Conservation (phyloP, 2,888 invertebrate genomes). For the Morpho deidamia region DNA sequence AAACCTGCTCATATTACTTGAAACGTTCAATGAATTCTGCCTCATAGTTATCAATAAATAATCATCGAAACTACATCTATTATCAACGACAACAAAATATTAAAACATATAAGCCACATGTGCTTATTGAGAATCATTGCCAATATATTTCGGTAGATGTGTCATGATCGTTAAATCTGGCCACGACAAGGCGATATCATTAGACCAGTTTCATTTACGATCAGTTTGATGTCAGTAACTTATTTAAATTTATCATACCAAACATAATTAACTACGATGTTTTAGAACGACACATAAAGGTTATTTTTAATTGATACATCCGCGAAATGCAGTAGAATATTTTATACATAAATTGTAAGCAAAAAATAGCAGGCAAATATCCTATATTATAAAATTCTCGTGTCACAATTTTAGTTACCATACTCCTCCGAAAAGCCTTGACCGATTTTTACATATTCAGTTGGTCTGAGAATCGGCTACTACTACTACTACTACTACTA, state of each 20-base stretch:
- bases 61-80: background rate
- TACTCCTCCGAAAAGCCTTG: no score
- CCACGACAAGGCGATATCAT: slow-evolving; percentile 39
- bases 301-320: background rate
- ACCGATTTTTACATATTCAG: no score
- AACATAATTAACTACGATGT: slow-evolving; percentile 17
- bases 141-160: slow-evolving; percentile 57
- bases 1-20: no score
- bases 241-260: slow-evolving; percentile 39
- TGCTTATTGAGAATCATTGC: slow-evolving; percentile 27
- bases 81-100: slow-evolving; percentile 1
- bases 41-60: no score
- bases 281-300: no score
- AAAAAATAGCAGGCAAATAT: no score
- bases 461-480: no score
- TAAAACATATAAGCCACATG: background rate
- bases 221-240: slow-evolving; percentile 41
- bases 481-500: no score
- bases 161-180: slow-evolving; percentile 56
- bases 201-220: slow-evolving; percentile 45
- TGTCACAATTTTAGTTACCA: no score
- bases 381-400: no score
- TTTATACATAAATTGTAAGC: no score
- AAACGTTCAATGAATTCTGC: no score
- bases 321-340: background rate